phyloP scores from a whole-genome alignment of 64 coral and sea anemone species.

The Cladopsammia gracilis region DNA sequence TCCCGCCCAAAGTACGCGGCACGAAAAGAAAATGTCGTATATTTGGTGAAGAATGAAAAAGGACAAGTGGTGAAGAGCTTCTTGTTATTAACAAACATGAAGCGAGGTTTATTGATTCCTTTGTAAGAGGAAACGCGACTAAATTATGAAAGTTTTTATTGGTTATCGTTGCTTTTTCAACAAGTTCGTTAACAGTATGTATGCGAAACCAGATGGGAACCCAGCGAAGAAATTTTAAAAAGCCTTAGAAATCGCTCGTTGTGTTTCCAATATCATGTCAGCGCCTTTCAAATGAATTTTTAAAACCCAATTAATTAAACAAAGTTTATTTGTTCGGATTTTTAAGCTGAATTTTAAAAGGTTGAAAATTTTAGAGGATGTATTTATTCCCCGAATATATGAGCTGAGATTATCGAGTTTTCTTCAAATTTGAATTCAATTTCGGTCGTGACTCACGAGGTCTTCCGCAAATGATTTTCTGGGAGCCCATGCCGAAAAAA shows the following conservation, averaged over 20 bases:
- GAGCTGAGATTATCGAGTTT: too few species aligned
- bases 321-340: too few species aligned
- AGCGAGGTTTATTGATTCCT: background rate
- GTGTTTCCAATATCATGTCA: background rate
- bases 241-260: background rate
- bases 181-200: background rate
- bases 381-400: too few species aligned
- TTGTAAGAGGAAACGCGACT: background rate
- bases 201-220: background rate
- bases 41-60: background rate
- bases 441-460: too few species aligned
- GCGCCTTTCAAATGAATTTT: too few species aligned
- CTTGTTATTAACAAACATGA: background rate
- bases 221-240: background rate
- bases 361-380: too few species aligned
- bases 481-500: too few species aligned
- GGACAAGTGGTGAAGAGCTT: background rate
- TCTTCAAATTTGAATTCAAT: too few species aligned
- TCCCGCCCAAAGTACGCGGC: background rate
- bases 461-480: too few species aligned
- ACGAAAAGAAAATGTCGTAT: background rate
- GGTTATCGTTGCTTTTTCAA: background rate
- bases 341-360: too few species aligned
- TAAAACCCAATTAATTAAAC: too few species aligned
- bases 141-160: background rate